Base-by-base conservation (phyloP, 1,140 invertebrate species). In the Oscheius sp. region DNA sequence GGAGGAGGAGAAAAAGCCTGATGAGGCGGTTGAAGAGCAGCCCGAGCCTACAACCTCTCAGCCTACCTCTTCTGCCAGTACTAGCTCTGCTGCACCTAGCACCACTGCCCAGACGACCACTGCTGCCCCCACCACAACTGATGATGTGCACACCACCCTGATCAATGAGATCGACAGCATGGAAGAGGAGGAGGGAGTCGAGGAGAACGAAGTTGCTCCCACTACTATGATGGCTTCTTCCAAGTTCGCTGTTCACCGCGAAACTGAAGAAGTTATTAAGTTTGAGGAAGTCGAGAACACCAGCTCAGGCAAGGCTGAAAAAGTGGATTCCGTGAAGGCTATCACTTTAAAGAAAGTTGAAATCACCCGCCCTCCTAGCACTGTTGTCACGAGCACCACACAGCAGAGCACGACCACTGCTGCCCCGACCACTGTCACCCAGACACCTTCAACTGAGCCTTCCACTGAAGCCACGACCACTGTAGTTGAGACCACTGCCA, bases 351-450 rank as follows among this genome's bases (percentile, higher is more conserved):
- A 55, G 4, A 55, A 55, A 26, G 49, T 55, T 7, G 49, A 55
- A 26, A 55, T 55, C 23, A 55, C 49, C 4, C 49, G 49, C 23
- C 49, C 49, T 23, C 15, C 49, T 26, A 55, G 42, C 23, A 46
- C 15, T n/a, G 13, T 26, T 45, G 20, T 45, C 68, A 70, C 69
- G n/a, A 3, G 36, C 58, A 67, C 35, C 10, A 29, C 36, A 72
- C 23, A n/a, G n/a, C n/a, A n/a, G n/a, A n/a, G n/a, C n/a, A n/a
- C n/a, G n/a, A n/a, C n/a, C n/a, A n/a, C n/a, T n/a, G n/a, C n/a
- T n/a, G n/a, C 61, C 28, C 7, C 35, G 35, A 49, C 45, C 1
- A 49, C n/a, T n/a, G n/a, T n/a, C n/a, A n/a, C n/a, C n/a, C n/a
- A 52, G 28, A 46, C n/a, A 20, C 26, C 46, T 29, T 26, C 61